Conservation (phyloP, 2,888 invertebrate species). For the Drosophila nr. medialis region DNA sequence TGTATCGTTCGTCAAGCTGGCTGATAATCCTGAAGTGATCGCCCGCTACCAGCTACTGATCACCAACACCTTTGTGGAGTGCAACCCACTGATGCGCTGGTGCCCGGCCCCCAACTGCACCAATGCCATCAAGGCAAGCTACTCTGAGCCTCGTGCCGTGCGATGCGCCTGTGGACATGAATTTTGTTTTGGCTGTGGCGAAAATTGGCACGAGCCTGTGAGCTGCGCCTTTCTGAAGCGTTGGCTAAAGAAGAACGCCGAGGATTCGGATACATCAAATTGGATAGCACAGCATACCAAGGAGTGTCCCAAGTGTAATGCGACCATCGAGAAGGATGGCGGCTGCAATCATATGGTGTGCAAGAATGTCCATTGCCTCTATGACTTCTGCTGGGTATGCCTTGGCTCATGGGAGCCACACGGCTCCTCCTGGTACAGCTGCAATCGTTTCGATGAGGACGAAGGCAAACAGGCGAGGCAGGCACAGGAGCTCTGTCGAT, state of each 20-base stretch:
- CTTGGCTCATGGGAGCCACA: conserved; percentile 99
- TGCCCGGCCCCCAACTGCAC: conserved; percentile 99
- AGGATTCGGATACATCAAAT: conserved; percentile 99
- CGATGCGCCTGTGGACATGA: conserved; percentile 96
- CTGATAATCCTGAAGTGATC: conserved; percentile 93
- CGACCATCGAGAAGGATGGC: conserved; percentile 97
- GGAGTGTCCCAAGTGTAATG: conserved; percentile 99
- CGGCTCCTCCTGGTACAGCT: conserved; percentile 99
- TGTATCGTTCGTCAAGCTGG: conserved; percentile 96
- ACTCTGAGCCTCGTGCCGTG: conserved; percentile 95
- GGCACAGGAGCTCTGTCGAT: conserved; percentile 96
- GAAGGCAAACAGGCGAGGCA: conserved; percentile 98
- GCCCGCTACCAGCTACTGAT: conserved; percentile 98
- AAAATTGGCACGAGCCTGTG: conserved; percentile 99
- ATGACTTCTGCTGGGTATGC: conserved; percentile 99
- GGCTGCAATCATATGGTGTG: conserved; percentile 99
- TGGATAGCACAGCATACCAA: conserved; percentile 99
- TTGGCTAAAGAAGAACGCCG: conserved; percentile 99
- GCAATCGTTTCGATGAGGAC: conserved; percentile 98
- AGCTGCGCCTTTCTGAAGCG: conserved; percentile 95
- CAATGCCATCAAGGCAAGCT: conserved; percentile 95
- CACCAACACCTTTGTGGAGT: conserved; percentile 99
- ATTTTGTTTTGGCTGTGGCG: conserved; percentile 98
- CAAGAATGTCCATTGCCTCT: conserved; percentile 98
- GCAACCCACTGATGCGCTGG: conserved; percentile 97